Evolutionary conservation across 2,113 vertebrate species (phyloP), one percentile per base, ranked within the genome.

Genomic region (Xenotilapia flavipinnis): DNA sequence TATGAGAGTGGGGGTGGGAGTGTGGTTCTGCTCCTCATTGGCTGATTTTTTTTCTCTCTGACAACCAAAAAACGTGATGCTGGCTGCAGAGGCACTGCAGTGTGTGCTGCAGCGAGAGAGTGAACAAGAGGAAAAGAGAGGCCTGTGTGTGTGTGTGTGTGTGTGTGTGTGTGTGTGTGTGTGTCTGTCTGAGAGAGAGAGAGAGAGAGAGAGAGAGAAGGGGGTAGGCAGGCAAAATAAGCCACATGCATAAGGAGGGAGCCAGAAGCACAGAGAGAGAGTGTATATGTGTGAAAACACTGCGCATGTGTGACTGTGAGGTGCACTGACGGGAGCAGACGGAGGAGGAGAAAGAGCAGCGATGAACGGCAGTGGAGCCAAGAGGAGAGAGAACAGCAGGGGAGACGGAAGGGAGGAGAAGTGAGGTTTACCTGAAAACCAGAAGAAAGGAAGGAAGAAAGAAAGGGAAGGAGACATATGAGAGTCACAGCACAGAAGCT

Each of bases 11-110:
- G 70, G 70, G 42, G 42, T 77, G 42, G 82, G 65, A 75, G 82
- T 75, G 55, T 36, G 56, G 54, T 33, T 26, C 23, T 83, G 51
- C 73, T 88, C 53, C 91, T 92, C 93, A 96, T 95, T 96, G 96
- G 96, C 83, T 95, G 87, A 87, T 90, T 91, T 90, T 65, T 62
- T 83, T 92, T 94, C 94, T 95, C 92, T 94, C 91, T 93, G 92
- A 94, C 89, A 87, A 92, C 86, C 90, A 93, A 86, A 93, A 93
- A 94, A 94, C 90, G 89, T 95, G 94, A 95, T 95, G 84, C 93
- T 92, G 95, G 92, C 95, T 96, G 96, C 96, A 96, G 95, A 96
- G 95, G 95, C 93, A 97, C 96, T 96, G 96, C 96, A 96, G 96
- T 95, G 92, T 92, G 93, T 91, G 93, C 94, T 96, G 95, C 95